These are phyloP conservation scores for Mus spretus DNA, from an alignment of 2,797 vertebrate genomes.

Conservation along the genomic window DNA sequence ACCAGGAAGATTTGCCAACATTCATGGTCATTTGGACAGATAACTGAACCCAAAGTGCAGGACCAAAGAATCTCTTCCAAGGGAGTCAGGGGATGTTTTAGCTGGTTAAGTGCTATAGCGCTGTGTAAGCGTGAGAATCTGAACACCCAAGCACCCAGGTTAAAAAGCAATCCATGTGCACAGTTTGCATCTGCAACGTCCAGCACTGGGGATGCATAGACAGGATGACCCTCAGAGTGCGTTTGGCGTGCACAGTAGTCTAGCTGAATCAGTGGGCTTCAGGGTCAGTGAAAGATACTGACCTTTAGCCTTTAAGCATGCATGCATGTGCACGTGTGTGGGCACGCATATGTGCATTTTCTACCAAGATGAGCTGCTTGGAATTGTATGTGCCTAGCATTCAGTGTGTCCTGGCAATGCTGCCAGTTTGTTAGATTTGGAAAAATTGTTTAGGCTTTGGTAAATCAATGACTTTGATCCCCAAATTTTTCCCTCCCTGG, in stretches of 20 bases:
- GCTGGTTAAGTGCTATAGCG: neutral
- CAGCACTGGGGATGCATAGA: neutral
- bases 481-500: neutral
- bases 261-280: neutral
- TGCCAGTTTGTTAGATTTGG: neutral
- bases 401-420: neutral
- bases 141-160: neutral
- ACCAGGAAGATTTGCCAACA: neutral
- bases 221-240: neutral
- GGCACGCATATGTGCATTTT: neutral
- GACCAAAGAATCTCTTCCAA: neutral
- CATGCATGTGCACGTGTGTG: neutral
- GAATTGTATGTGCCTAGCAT: neutral
- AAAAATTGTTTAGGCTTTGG: neutral
- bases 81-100: neutral
- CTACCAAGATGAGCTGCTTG: neutral
- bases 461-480: neutral
- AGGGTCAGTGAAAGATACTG: neutral
- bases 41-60: slow-evolving; percentile 19
- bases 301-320: neutral
- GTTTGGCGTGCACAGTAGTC: neutral
- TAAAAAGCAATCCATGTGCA: neutral
- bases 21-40: slow-evolving; percentile 14
- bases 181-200: neutral
- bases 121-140: neutral